phyloP scores from a whole-genome alignment of 2,113 vertebrate genomes.

The Gavia stellata region DNA sequence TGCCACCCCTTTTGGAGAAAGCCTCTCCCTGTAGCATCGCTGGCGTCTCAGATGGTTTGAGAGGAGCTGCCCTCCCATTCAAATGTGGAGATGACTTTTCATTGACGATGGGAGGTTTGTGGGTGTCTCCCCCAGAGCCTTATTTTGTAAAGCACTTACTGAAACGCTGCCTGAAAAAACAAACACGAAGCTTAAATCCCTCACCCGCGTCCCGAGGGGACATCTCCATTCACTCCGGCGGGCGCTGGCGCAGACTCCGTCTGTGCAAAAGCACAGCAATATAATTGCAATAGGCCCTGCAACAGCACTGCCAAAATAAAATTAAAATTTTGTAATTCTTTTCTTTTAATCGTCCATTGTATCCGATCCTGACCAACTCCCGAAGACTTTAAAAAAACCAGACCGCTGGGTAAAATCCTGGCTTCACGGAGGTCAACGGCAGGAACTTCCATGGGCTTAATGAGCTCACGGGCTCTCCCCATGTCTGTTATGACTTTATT shows the following conservation, averaged over 20 bases:
- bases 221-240: not conserved
- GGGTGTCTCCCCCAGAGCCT: not conserved
- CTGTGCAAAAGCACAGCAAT: not conserved
- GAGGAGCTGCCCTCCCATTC: not conserved
- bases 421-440: not conserved
- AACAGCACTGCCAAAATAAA: not conserved
- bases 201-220: not conserved
- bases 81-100: not conserved
- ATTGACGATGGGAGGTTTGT: not conserved
- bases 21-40: accelerated
- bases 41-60: not conserved
- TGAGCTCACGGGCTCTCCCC: not conserved
- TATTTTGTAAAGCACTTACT: not conserved
- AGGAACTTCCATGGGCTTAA: not conserved
- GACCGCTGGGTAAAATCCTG: not conserved
- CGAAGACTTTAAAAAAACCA: not conserved
- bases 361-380: not conserved
- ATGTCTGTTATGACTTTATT: not conserved
- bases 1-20: not conserved
- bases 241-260: not conserved
- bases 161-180: constrained; percentile 2
- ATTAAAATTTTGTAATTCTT: not conserved
- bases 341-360: not conserved
- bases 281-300: not conserved
- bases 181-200: not conserved